Conservation (phyloP, 2,888 invertebrate species). For the Willowsia nigromaculata region DNA sequence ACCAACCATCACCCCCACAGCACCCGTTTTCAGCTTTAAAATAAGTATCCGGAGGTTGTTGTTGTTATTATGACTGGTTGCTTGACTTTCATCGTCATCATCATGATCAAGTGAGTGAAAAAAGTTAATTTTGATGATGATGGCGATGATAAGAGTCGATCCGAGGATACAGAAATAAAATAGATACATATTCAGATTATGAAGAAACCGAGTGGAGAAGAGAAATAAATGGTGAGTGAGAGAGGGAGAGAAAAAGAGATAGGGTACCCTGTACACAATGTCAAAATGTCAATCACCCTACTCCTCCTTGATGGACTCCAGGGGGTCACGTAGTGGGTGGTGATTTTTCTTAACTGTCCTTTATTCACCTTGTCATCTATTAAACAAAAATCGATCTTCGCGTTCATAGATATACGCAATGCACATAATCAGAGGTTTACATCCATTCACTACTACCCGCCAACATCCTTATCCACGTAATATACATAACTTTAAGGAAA, state of each 20-base stretch:
- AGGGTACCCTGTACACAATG: conserved; percentile 76
- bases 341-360: conserved; percentile 76
- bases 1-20: background rate
- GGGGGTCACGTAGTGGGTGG: conserved; percentile 79
- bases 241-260: conserved; percentile 50
- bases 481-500: conserved; percentile 37
- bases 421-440: background rate
- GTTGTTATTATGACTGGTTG: conserved; percentile 42
- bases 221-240: conserved; percentile 65
- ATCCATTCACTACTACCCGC: conserved; percentile 8
- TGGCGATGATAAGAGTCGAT: conserved; percentile 41
- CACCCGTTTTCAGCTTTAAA: conserved; percentile 47
- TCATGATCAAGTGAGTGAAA: conserved; percentile 15
- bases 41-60: conserved; percentile 69
- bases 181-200: conserved; percentile 7
- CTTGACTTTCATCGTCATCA: conserved; percentile 36
- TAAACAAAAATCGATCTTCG: conserved; percentile 69
- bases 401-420: background rate
- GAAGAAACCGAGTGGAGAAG: background rate
- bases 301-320: conserved; percentile 79
- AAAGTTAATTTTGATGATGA: conserved; percentile 47
- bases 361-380: conserved; percentile 72
- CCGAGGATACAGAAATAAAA: conserved; percentile 32
- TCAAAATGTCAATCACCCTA: conserved; percentile 79
- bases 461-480: background rate